phyloP scores from a whole-genome alignment of 2,888 invertebrate species.

The Agonopterix alstromeriana region DNA sequence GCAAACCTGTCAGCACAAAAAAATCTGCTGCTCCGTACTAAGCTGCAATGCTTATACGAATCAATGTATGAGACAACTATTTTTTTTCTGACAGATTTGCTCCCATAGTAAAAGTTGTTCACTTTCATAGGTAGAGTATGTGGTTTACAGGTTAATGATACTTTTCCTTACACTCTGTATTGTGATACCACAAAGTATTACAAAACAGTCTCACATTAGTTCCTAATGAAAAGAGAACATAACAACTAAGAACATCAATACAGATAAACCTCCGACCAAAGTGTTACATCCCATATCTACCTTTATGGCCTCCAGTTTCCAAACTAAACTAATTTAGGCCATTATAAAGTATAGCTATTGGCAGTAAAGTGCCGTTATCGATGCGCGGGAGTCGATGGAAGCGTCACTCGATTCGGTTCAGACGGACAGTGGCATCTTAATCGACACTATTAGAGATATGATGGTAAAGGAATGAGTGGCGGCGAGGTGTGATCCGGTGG shows the following conservation, averaged over 20 bases:
- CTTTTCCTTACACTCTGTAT: no score
- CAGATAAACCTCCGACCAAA: neutral
- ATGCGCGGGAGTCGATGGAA: constrained; percentile 16
- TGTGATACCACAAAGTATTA: neutral
- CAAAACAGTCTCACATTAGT: no score
- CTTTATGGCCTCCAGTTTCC: neutral
- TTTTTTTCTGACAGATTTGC: no score
- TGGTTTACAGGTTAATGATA: no score
- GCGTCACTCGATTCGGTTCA: constrained; percentile 21
- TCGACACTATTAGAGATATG: constrained; percentile 47
- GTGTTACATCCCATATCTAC: neutral
- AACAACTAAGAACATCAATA: no score
- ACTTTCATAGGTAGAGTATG: no score
- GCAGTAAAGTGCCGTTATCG: constrained; percentile 11
- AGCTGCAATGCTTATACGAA: no score
- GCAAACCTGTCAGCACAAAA: no score
- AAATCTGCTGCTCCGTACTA: no score
- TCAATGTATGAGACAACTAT: no score
- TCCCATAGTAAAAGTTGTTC: no score
- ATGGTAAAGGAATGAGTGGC: constrained; percentile 19
- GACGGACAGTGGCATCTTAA: constrained; percentile 34
- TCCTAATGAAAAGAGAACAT: no score
- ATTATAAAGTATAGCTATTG: constrained; percentile 8
- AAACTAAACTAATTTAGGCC: constrained; percentile 15
- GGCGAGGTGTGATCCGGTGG: constrained; percentile 2